Evolutionary conservation across 2,888 invertebrate species (phyloP), one percentile per base, ranked within the genome.

Genomic region (Serripes groenlandicus): DNA sequence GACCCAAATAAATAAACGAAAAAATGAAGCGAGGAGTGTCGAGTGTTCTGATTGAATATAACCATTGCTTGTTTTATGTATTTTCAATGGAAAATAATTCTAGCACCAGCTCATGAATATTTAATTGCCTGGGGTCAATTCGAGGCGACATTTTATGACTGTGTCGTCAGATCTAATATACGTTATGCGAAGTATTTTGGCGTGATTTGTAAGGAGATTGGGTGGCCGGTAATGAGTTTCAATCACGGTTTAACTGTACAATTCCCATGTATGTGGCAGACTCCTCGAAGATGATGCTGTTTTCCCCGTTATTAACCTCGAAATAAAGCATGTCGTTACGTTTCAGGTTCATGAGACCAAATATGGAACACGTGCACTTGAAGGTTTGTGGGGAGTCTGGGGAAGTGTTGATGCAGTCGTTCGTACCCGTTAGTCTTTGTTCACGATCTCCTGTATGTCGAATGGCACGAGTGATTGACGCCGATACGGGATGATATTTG

Each of bases 221-320:
- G 42, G 7, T 42, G 42, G 42, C 42, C 15, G 42, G 42, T 42
- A 15, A 42, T 11, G 42, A 7, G 30, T 42, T 9, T 56, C 35
- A 56, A 52, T 64, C 49, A 0, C 71, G 49, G 21, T 60, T 73
- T 2, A 81, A 26, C 58, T 76, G 76, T 7, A 81, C 76, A 15
- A 81, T n/a, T 30, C 81, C 81, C 42, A 81, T 76, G 35, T 68
- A 81, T 0, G 81, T 81, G 26, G 58, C 58, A 3, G 58, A 73
- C 28, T 54, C 37, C 18, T 76, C 69, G 21, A 68, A n/a, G 3
- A 54, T 18, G 3, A 81, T 68, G 5, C 23, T 23, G 28, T 32
- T 15, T 18, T 49, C 1, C 7, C 37, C 30, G 2, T 52, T 28
- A 35, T 49, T 37, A 23, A n/a, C 60, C 23, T 77, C 76, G 2